These are phyloP conservation scores for Artibeus jamaicensis DNA, from an alignment of 2,797 vertebrate species.

Conservation along the genomic window DNA sequence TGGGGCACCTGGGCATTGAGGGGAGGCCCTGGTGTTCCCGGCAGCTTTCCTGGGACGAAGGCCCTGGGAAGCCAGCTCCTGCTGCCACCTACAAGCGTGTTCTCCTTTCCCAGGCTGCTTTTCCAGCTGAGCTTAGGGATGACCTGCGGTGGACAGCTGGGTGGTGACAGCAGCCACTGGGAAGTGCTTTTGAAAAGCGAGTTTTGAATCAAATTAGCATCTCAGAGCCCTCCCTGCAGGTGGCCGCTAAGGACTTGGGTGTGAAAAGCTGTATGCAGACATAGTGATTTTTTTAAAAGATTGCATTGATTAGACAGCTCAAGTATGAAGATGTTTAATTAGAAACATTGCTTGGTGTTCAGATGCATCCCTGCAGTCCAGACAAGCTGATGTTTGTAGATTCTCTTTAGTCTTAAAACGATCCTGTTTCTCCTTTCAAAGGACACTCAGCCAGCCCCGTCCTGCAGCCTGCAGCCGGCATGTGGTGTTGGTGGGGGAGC, in stretches of 20 bases:
- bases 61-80: not conserved
- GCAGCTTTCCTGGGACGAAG: not conserved
- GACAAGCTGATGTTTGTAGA: not conserved
- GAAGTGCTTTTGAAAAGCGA: not conserved
- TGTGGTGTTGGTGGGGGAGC: not conserved
- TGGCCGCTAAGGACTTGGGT: not conserved
- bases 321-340: not conserved
- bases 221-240: not conserved
- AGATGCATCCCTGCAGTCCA: not conserved
- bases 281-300: not conserved
- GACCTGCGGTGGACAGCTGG: not conserved
- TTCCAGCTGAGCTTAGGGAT: not conserved
- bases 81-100: not conserved
- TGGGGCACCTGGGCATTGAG: not conserved
- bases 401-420: not conserved
- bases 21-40: not conserved
- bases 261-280: not conserved
- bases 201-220: not conserved
- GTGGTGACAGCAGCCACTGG: fast-evolving
- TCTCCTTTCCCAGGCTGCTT: not conserved
- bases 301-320: not conserved
- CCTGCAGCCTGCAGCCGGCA: not conserved
- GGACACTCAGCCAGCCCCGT: not conserved
- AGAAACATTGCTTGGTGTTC: not conserved
- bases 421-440: not conserved